Conservation (phyloP, 1,140 invertebrate genomes). For the Plectus sambesii region DNA sequence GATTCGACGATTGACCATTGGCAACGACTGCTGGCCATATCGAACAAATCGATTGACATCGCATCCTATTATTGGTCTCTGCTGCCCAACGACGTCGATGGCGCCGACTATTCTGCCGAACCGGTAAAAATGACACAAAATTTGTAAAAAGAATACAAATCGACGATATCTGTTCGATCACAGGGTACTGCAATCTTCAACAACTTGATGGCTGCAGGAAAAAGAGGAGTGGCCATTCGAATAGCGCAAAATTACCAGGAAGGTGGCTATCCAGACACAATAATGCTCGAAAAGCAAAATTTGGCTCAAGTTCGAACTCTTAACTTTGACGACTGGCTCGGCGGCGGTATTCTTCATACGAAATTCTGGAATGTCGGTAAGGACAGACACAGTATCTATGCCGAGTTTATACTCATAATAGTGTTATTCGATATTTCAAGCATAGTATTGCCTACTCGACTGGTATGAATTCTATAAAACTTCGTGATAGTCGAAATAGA, state of each 20-base stretch:
- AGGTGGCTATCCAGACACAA: conserved; percentile 6
- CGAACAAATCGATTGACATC: conserved; percentile 16
- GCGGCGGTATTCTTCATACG: conserved; percentile 22
- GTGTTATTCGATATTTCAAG: too few species aligned
- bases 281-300: neutral
- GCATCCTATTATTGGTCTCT: conserved; percentile 20
- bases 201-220: conserved; percentile 6
- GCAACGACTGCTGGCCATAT: conserved; percentile 12
- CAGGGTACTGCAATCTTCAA: conserved; percentile 10
- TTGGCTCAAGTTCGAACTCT: conserved; percentile 16
- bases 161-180: neutral
- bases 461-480: too few species aligned
- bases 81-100: conserved; percentile 19
- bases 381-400: too few species aligned
- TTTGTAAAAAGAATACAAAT: conserved; percentile 2
- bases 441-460: too few species aligned
- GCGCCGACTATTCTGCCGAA: conserved; percentile 7
- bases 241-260: conserved; percentile 14
- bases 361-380: conserved; percentile 15
- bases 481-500: too few species aligned
- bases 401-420: too few species aligned
- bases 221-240: conserved; percentile 9
- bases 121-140: conserved; percentile 7
- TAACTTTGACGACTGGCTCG: conserved; percentile 15
- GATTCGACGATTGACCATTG: conserved; percentile 14